A percentile compares a stretch with the other conserved stretches of the same genome.
Conservation (phyloP, 2,113 vertebrate genomes). For the Misgurnus anguillicaudatus region DNA sequence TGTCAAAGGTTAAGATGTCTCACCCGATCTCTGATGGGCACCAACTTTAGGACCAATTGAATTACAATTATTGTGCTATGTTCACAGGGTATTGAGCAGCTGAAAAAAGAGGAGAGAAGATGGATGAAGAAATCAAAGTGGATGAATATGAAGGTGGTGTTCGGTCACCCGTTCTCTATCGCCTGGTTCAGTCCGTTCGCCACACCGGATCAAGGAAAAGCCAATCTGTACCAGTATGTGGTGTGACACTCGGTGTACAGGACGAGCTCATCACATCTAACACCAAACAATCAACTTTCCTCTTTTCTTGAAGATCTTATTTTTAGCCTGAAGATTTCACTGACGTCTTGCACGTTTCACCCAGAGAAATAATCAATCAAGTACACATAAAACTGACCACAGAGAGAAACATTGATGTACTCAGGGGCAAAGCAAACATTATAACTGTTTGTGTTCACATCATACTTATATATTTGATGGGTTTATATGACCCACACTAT, state of each 20-base stretch:
- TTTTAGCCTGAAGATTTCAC: not conserved
- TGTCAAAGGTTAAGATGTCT: not conserved
- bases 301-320: not conserved
- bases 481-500: too few relatives aligned
- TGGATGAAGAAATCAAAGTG: constrained; percentile 98
- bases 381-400: too few relatives aligned
- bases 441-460: too few relatives aligned
- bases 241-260: constrained; percentile 78
- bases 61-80: constrained; percentile 39
- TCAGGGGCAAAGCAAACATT: too few relatives aligned
- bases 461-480: too few relatives aligned
- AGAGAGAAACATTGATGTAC: not conserved
- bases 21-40: not conserved
- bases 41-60: not conserved
- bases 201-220: constrained; percentile 92
- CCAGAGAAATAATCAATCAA: too few relatives aligned
- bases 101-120: constrained; percentile 98
- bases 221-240: constrained; percentile 94
- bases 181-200: constrained; percentile 95
- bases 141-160: constrained; percentile 99
- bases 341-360: not conserved
- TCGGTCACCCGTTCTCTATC: constrained; percentile 96
- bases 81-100: constrained; percentile 96
- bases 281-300: not conserved
- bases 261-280: not conserved